Conservation (phyloP, 2,797 vertebrate genomes). For the Manis crassicaudata region DNA sequence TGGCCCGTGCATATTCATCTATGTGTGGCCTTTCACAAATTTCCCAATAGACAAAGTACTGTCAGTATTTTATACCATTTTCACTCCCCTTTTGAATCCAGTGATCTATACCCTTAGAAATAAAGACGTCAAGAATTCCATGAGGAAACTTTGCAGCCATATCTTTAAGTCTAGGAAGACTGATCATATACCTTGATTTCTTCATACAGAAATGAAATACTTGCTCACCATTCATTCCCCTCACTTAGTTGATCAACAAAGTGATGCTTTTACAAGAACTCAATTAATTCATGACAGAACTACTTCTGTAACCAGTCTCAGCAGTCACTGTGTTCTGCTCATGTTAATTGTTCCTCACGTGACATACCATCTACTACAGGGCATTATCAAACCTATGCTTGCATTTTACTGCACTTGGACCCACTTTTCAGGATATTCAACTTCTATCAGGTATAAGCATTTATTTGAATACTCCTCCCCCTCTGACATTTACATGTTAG, state of each 20-base stretch:
- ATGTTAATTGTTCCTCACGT: not conserved
- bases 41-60: constrained; percentile 62
- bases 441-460: not conserved
- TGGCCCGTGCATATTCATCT: constrained; percentile 59
- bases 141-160: constrained; percentile 17
- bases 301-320: not conserved
- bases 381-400: not conserved
- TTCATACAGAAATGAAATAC: not conserved
- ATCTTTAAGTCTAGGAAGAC: constrained; percentile 42
- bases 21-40: constrained; percentile 62
- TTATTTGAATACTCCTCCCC: not conserved
- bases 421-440: not conserved
- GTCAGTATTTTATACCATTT: constrained; percentile 66
- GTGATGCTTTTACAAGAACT: not conserved
- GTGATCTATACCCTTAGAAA: constrained; percentile 69
- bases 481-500: not conserved
- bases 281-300: not conserved
- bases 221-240: not conserved
- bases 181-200: not conserved
- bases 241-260: not conserved
- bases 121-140: constrained; percentile 64
- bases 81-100: constrained; percentile 67
- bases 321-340: not conserved
- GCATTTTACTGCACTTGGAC: not conserved
- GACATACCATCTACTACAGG: not conserved